Evolutionary conservation across 2,113 vertebrate species (phyloP).

Genomic region (Myanophis thanlyinensis): DNA sequence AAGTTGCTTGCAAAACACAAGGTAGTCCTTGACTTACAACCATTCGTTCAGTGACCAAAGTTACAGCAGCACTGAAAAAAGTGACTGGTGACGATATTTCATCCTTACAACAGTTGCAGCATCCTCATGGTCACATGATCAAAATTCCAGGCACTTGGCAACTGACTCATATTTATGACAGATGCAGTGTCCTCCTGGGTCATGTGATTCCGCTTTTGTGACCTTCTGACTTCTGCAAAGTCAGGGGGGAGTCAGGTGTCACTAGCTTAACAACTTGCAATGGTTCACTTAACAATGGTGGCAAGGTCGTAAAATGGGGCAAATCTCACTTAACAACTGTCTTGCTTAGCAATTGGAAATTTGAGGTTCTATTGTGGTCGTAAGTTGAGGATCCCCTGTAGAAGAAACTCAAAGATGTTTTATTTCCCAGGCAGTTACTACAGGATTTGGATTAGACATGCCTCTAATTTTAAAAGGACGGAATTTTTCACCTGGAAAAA

Average conservation of each 20-base stretch:
- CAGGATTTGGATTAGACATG: not conserved
- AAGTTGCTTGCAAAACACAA: not conserved
- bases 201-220: no score
- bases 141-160: not conserved
- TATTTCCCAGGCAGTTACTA: not conserved
- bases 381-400: not conserved
- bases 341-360: not conserved
- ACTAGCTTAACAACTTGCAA: no score
- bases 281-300: no score
- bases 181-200: no score
- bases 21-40: not conserved
- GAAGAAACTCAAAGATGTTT: not conserved
- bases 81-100: not conserved
- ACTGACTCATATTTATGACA: not conserved
- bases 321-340: not conserved
- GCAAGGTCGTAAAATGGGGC: no score
- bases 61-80: not conserved
- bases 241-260: no score
- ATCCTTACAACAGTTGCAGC: not conserved
- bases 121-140: not conserved
- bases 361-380: not conserved
- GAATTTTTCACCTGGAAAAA: not conserved
- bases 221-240: no score
- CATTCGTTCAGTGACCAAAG: not conserved
- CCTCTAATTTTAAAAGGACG: not conserved